A percentile compares a stretch with the other conserved stretches of the same genome.
Evolutionary conservation across 2,797 vertebrate species (phyloP).

Genomic region (Characodon lateralis): DNA sequence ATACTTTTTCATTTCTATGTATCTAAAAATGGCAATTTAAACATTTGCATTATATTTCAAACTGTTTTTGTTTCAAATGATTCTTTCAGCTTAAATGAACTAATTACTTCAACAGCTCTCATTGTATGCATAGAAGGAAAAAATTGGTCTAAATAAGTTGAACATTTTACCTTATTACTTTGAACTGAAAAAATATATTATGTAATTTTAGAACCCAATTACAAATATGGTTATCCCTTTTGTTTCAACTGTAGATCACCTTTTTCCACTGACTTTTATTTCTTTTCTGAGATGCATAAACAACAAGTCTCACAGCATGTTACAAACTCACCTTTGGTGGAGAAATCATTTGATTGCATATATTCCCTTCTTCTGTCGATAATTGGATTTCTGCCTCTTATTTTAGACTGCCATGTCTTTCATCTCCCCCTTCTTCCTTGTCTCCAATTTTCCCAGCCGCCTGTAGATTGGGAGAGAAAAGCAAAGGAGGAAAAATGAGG

Average conservation of each 20-base stretch:
- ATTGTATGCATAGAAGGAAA: neutral
- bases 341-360: slow-evolving; percentile 61
- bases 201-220: slow-evolving; percentile 47
- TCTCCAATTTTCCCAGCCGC: slow-evolving; percentile 27
- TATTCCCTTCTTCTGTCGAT: slow-evolving; percentile 51
- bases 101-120: neutral
- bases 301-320: slow-evolving; percentile 50
- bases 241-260: slow-evolving; percentile 11
- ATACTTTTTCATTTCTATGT: neutral
- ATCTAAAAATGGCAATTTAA: neutral
- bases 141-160: slow-evolving; percentile 12
- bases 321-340: slow-evolving; percentile 55
- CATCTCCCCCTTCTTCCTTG: slow-evolving; percentile 38
- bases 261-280: slow-evolving; percentile 38
- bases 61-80: neutral
- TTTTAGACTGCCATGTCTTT: slow-evolving; percentile 58
- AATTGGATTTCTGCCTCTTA: slow-evolving; percentile 63
- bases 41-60: neutral
- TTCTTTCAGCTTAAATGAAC: neutral
- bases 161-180: slow-evolving; percentile 23
- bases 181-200: slow-evolving; percentile 23
- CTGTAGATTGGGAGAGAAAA: slow-evolving; percentile 49
- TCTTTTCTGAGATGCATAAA: slow-evolving; percentile 62
- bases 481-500: slow-evolving; percentile 22
- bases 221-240: slow-evolving; percentile 14